These are phyloP conservation scores for Smithornis capensis DNA, from an alignment of 2,113 vertebrate species.

Conservation along the genomic window DNA sequence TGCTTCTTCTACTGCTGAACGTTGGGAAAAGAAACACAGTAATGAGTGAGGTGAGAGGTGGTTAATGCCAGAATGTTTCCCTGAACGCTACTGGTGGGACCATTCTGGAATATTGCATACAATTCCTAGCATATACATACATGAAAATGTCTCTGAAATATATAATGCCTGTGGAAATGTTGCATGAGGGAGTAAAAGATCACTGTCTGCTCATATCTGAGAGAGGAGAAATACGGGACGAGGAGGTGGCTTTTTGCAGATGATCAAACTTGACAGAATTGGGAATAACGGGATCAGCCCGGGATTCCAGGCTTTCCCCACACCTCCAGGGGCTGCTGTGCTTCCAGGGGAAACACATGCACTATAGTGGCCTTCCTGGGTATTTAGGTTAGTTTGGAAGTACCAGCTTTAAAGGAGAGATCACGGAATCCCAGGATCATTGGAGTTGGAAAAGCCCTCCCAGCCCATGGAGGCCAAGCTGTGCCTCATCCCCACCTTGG, in stretches of 20 bases:
- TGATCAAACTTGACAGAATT: neutral
- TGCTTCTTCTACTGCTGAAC: neutral
- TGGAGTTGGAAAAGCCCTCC: fast-evolving
- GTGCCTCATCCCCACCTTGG: neutral
- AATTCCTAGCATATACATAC: conserved; percentile 5
- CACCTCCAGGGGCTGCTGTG: neutral
- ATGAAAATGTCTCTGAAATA: conserved; percentile 26
- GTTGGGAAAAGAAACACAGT: neutral
- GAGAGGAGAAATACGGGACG: neutral
- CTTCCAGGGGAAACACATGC: neutral
- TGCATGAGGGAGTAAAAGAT: conserved; percentile 41
- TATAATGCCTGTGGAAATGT: neutral
- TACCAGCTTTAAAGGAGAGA: neutral
- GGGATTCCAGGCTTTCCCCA: fast-evolving
- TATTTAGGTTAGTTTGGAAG: neutral
- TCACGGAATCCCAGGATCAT: neutral
- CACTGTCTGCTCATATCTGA: conserved; percentile 21
- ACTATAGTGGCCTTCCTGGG: neutral
- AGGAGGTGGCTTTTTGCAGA: neutral
- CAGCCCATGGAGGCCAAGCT: fast-evolving
- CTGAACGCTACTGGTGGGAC: neutral
- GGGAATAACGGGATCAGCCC: neutral
- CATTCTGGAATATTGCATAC: conserved; percentile 5
- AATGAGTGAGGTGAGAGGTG: conserved; percentile 28
- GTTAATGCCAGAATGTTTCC: neutral